phyloP scores from a whole-genome alignment of 2,797 vertebrate species.

The Phaenicophaeus curvirostris region DNA sequence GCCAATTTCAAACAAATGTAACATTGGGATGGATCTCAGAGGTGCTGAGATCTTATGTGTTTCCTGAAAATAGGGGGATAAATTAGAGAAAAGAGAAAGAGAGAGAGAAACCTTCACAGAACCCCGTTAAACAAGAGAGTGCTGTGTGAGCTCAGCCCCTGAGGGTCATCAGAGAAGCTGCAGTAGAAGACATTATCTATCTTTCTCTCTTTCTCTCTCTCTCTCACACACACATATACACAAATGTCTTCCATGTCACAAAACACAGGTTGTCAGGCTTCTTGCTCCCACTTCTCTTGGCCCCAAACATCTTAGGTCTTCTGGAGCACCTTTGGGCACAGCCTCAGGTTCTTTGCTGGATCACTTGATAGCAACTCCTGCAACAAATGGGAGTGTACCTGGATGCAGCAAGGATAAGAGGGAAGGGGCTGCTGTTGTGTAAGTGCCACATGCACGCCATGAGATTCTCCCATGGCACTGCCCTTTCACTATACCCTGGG shows the following conservation, averaged over 20 bases:
- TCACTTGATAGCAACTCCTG: neutral
- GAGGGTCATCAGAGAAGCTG: neutral
- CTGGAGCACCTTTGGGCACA: neutral
- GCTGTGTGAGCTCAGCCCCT: neutral
- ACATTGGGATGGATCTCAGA: neutral
- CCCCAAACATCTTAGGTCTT: neutral
- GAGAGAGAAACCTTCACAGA: neutral
- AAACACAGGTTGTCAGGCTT: neutral
- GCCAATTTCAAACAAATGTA: neutral
- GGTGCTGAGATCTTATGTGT: neutral
- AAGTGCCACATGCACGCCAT: rapidly evolving
- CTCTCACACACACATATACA: no score
- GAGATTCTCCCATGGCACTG: neutral
- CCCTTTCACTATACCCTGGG: neutral
- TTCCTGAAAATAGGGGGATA: neutral
- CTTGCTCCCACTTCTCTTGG: neutral
- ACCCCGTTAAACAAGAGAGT: neutral
- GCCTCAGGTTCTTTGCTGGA: neutral
- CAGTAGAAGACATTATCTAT: neutral
- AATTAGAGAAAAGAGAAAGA: neutral
- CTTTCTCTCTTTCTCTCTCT: neutral
- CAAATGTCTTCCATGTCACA: neutral
- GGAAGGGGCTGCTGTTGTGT: neutral
- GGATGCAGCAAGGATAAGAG: neutral
- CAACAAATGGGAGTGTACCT: neutral